Conservation (phyloP, 2,888 invertebrate genomes). For the Epistrophe grossulariae region DNA sequence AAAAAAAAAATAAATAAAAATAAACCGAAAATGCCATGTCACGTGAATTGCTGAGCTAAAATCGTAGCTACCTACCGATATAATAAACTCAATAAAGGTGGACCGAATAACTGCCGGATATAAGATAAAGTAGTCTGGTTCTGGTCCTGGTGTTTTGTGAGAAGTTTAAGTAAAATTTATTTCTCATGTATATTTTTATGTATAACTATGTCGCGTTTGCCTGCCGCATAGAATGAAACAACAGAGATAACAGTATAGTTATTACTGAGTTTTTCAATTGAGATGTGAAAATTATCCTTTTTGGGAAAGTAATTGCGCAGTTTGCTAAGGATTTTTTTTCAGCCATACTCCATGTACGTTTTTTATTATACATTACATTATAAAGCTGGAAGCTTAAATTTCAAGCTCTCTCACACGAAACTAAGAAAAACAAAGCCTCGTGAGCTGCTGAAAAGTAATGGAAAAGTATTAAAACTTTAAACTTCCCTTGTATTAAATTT, state of each 20-base stretch:
- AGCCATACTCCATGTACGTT: too few relatives aligned
- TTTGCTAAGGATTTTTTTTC: neutral
- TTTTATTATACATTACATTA: too few relatives aligned
- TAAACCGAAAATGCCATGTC: slow-evolving; percentile 19
- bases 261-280: neutral
- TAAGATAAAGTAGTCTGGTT: slow-evolving; percentile 50
- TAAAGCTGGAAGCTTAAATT: too few relatives aligned
- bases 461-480: too few relatives aligned
- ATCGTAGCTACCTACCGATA: slow-evolving; percentile 11
- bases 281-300: neutral
- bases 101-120: slow-evolving; percentile 58
- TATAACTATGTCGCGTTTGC: neutral
- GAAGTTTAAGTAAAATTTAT: slow-evolving; percentile 25
- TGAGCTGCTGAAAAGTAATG: too few relatives aligned
- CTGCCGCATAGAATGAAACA: neutral
- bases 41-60: slow-evolving; percentile 22
- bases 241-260: slow-evolving; percentile 11
- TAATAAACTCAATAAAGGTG: slow-evolving; percentile 66
- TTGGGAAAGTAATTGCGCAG: neutral
- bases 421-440: too few relatives aligned
- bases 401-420: too few relatives aligned
- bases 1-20: slow-evolving; percentile 1
- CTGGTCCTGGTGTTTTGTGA: neutral
- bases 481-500: too few relatives aligned
- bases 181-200: neutral